Percentiles rank a stretch among this genome's conserved stretches.
These are phyloP conservation scores for Crotalus adamanteus DNA, from an alignment of 2,797 vertebrate species.

Conservation along the genomic window DNA sequence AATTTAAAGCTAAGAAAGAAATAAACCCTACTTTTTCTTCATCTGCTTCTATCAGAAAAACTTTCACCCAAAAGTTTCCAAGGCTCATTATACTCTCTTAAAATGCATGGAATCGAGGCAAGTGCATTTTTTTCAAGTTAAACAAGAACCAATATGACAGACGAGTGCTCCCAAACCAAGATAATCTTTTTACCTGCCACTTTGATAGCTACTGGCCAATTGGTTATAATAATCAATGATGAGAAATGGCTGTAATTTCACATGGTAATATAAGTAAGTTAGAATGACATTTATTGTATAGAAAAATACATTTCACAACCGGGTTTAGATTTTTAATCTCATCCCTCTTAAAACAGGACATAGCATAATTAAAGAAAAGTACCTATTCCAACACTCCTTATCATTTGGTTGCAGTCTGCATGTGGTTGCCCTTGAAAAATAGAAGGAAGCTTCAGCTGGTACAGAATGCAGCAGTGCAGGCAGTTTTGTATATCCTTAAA, in stretches of 20 bases:
- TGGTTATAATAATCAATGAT: slow-evolving; percentile 10
- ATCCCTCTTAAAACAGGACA: background rate
- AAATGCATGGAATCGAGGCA: background rate
- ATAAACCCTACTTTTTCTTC: background rate
- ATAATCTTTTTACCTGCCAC: slow-evolving; percentile 2
- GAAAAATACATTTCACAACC: background rate
- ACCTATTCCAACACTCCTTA: background rate
- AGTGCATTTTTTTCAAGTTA: background rate
- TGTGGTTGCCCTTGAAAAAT: background rate
- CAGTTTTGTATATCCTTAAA: background rate
- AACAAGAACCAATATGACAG: background rate
- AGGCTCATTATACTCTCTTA: background rate
- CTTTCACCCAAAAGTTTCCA: background rate
- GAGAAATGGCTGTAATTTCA: slow-evolving; percentile 14
- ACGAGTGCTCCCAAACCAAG: background rate
- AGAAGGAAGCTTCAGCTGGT: background rate
- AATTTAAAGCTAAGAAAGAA: background rate
- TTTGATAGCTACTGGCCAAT: background rate
- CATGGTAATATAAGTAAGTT: slow-evolving; percentile 1
- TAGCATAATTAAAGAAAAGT: background rate
- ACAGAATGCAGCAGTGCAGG: background rate
- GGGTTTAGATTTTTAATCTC: background rate
- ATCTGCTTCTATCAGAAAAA: background rate
- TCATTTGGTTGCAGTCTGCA: background rate
- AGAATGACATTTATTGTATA: slow-evolving; percentile 13